Conservation (phyloP, 2,888 invertebrate genomes). For the Dryobotodes eremita region DNA sequence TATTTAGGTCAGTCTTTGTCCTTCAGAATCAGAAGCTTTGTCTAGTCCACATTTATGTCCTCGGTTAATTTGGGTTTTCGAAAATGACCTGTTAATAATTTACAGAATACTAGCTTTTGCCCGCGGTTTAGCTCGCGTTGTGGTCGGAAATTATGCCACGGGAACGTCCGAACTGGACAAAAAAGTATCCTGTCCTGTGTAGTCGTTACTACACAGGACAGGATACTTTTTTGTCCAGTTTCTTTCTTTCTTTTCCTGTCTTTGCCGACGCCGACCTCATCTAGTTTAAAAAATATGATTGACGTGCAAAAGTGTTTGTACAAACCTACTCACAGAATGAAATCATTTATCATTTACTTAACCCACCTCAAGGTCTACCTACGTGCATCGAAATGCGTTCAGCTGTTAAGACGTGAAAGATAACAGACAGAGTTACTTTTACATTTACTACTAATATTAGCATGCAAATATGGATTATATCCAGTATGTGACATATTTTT, state of each 20-base stretch:
- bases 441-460: not conserved
- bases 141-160: not conserved
- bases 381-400: not conserved
- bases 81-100: not conserved
- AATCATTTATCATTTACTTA: no score
- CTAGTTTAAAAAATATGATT: no score
- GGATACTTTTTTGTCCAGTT: no score
- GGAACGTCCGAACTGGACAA: not conserved
- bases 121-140: no score
- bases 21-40: slow-evolving; percentile 11
- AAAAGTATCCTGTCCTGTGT: not conserved
- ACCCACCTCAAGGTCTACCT: not conserved
- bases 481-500: not conserved
- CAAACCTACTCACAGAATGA: no score
- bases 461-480: not conserved
- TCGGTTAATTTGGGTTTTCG: not conserved
- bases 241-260: no score
- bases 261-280: no score
- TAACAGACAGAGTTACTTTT: not conserved
- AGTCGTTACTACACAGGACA: no score
- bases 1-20: slow-evolving; percentile 28
- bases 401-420: not conserved
- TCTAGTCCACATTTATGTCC: slow-evolving; percentile 8
- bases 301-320: no score
- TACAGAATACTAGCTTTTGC: not conserved